Percentiles rank a stretch among this genome's conserved stretches.
Conservation (phyloP, 2,888 invertebrate species). For the Mythimna vitellina region DNA sequence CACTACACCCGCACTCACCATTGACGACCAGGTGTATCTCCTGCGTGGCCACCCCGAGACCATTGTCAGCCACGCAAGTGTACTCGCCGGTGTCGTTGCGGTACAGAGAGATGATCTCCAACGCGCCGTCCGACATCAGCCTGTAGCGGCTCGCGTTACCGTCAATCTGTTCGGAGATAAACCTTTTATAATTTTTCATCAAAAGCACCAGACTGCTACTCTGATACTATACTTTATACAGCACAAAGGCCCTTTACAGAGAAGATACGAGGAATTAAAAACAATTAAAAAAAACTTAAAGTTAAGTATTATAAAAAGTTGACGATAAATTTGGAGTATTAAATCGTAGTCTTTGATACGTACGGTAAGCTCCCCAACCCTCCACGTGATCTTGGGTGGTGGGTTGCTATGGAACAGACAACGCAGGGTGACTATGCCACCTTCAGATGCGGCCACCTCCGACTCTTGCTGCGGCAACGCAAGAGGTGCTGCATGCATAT, state of each 20-base stretch:
- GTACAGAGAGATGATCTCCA: constrained; percentile 96
- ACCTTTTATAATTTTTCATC: background rate
- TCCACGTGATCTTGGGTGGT: constrained; percentile 94
- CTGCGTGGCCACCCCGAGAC: constrained; percentile 92
- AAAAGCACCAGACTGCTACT: too few species aligned
- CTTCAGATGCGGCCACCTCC: constrained; percentile 92
- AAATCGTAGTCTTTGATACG: constrained; percentile 56
- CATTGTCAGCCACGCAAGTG: constrained; percentile 96
- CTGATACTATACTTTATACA: too few species aligned
- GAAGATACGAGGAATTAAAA: too few species aligned
- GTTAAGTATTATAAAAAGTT: too few species aligned
- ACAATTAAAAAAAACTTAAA: too few species aligned
- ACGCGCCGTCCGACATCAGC: constrained; percentile 93
- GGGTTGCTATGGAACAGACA: constrained; percentile 95
- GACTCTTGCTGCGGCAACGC: constrained; percentile 88
- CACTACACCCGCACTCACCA: constrained; percentile 90
- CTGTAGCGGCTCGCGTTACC: constrained; percentile 93
- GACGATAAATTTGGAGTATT: too few species aligned
- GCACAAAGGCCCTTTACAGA: too few species aligned
- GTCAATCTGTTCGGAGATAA: constrained; percentile 91
- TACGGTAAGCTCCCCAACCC: constrained; percentile 93
- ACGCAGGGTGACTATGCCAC: constrained; percentile 93
- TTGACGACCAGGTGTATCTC: constrained; percentile 93
- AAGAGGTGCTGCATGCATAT: constrained; percentile 77
- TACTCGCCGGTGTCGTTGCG: constrained; percentile 96